Conservation (phyloP, 2,113 vertebrate genomes). For the Vidua chalybeata region DNA sequence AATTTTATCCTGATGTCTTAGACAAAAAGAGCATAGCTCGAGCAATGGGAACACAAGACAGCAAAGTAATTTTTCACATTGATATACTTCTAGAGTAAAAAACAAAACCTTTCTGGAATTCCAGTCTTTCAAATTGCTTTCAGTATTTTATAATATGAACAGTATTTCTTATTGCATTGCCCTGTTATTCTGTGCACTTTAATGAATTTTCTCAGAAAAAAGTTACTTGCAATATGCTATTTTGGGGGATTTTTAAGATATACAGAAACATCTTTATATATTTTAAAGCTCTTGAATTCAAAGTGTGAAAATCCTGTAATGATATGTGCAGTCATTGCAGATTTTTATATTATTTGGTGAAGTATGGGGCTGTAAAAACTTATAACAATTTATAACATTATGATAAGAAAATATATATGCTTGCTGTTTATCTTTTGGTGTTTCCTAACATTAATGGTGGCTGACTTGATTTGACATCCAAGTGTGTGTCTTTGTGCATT, state of each 20-base stretch:
- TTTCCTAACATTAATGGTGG: background rate
- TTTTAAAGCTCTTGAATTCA: background rate
- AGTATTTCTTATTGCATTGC: background rate
- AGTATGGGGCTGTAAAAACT: background rate
- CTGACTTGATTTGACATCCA: background rate
- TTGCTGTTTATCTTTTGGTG: background rate
- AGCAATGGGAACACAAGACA: background rate
- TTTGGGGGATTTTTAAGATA: background rate
- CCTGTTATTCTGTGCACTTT: background rate
- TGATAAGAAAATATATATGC: background rate
- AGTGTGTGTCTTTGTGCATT: background rate
- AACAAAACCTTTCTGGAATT: background rate
- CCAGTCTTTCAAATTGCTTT: background rate
- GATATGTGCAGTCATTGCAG: background rate
- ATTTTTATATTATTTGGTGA: background rate
- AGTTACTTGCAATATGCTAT: background rate
- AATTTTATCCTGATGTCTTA: background rate
- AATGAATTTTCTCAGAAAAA: background rate
- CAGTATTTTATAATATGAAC: background rate
- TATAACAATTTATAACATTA: background rate
- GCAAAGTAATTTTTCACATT: background rate
- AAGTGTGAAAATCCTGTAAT: background rate
- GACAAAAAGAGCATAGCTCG: background rate
- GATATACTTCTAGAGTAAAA: background rate
- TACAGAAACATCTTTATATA: background rate